Conservation (phyloP, 2,888 invertebrate species). For the Apantesis nais region DNA sequence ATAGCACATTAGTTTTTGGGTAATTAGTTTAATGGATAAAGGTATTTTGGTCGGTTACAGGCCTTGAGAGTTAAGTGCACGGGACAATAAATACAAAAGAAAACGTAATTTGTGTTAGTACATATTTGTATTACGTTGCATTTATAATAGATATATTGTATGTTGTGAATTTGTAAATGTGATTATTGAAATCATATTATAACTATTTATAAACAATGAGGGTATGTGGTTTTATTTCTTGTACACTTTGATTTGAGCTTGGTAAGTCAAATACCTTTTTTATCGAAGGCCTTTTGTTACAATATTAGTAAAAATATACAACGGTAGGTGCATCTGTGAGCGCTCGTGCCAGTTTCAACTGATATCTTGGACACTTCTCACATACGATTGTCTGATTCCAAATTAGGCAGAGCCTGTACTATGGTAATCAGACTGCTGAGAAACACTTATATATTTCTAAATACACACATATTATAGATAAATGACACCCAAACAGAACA, state of each 20-base stretch:
- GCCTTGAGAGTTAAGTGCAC: not conserved
- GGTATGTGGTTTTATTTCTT: constrained; percentile 12
- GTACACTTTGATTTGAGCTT: not conserved
- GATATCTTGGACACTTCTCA: no score
- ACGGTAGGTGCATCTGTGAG: no score
- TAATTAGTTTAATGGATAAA: not conserved
- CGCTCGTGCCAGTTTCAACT: no score
- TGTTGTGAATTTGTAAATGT: constrained; percentile 71
- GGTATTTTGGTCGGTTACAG: not conserved
- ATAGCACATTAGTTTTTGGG: not conserved
- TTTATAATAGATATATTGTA: constrained; percentile 54
- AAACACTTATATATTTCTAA: no score
- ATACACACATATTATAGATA: no score
- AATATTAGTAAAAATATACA: no score
- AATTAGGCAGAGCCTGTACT: no score
- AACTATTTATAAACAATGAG: constrained; percentile 40
- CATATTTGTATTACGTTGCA: constrained; percentile 43
- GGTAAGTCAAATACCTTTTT: not conserved
- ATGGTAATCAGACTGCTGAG: no score
- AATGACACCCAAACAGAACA: no score
- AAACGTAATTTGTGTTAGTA: constrained; percentile 9
- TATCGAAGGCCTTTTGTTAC: no score
- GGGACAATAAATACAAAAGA: not conserved
- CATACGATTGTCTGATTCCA: no score
- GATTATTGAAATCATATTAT: constrained; percentile 61